Evolutionary conservation across 1,140 invertebrate genomes (phyloP), one percentile per base, ranked within the genome.

Genomic region (Leptinotarsa undecemlineata): DNA sequence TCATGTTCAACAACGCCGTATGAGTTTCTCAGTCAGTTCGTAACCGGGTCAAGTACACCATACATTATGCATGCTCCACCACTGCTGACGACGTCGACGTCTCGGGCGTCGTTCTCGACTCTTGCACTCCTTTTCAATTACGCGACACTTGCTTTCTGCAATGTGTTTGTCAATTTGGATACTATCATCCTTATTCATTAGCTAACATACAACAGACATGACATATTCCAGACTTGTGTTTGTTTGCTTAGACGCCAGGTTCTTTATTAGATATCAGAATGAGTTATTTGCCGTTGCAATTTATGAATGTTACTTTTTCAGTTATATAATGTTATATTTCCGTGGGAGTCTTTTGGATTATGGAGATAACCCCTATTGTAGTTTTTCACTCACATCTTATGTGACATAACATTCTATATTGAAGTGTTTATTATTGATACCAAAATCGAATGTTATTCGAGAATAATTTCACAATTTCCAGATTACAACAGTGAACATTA

Each of bases 61-160:
- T 66, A 66, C 20, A 66, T 66, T 66, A 66, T 66, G 63, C 63
- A 66, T 66, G 63, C 19, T 23, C 63, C 63, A 17, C 21, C n/a
- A 6, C n/a, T 66, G 63, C 26, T 33, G 63, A 20, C 63, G 63
- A 17, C 63, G 63, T 23, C 26, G 63, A 20, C 21, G 15, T 21
- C 20, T n/a, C 8, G 13, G 5, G 20, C 21, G 15, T 23, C 14
- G n/a, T 66, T 21, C n/a, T 8, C 20, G n/a, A 66, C 63, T 66
- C 26, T 23, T 33, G 15, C 26, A 66, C 63, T 66, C 63, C 63
- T 66, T 66, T 66, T 66, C 63, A 66, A 66, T 66, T 66, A 66
- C 23, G 20, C 21, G 20, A 21, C 26, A 33, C 63, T 66, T 66
- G 63, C 15, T 66, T 23, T 17, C 21, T 23, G 63, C 20, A 21